Base-by-base conservation (phyloP, 1,140 invertebrate species). In the Bacillus rossius region DNA sequence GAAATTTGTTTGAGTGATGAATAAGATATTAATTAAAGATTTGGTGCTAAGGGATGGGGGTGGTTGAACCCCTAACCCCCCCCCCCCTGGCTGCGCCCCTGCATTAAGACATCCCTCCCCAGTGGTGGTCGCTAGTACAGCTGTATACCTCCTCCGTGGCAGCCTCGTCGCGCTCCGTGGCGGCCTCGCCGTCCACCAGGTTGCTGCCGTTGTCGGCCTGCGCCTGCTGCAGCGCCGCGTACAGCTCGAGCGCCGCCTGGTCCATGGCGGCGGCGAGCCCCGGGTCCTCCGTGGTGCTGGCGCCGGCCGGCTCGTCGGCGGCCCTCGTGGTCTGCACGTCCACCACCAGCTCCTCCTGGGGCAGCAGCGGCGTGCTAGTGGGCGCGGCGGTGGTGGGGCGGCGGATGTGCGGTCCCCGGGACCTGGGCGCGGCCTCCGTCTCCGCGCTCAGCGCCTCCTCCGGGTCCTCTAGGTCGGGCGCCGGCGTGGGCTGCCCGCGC, bases 191-290 rank as follows among this genome's bases (percentile, higher is more conserved):
- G 29, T 62, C 54, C 13, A 50, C 20, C 16, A 13, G 50, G 65
- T 85, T 82, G 58, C 83, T 83, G 37, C 86, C 83, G 22, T 88
- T 72, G 64, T 88, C 88, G 62, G 82, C 87, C 41, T 86, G 85
- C n/a, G 85, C 85, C 65, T 82, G 80, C 40, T 77, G 76, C 13
- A 88, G 74, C 62, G 88, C 85, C 0, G 88, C 88, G 62, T 91
- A 91, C 16, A 91, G 71, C 65, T 91, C 88, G 14, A 90, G 74
- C 13, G 88, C 88, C 0, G 87, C 87, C 73, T 91, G 90, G 64
- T 90, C 85, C 2, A 68, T 65, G 0, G 80, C 77, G 2, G 81
- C 25, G 19, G 29, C 26, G 8, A 42, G 47, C 13, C 47, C 22
- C 3, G 20, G 41, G 8, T 3, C 29, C 16, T 57, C 45, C 13